Percentiles rank a stretch among this genome's conserved stretches.
Evolutionary conservation across 2,113 vertebrate species (phyloP).

Genomic region (Ochotona curzoniae): DNA sequence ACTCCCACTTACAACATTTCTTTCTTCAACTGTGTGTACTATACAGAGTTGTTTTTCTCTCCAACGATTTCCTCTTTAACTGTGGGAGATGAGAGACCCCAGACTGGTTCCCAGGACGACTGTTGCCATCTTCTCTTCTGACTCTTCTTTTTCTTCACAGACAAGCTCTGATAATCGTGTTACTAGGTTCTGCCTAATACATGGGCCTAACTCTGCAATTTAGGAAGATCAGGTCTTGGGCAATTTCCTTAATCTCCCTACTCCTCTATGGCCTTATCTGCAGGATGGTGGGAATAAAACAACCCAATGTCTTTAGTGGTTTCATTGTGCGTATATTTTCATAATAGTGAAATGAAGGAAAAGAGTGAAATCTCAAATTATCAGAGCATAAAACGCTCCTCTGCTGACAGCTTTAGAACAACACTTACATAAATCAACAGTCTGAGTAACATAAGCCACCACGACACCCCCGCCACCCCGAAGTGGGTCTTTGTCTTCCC

Average conservation of each 20-base stretch:
- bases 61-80: neutral
- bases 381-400: neutral
- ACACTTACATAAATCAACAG: slow-evolving; percentile 12
- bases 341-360: neutral
- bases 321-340: neutral
- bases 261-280: neutral
- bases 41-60: neutral
- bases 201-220: neutral
- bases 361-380: slow-evolving; percentile 9
- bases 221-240: neutral
- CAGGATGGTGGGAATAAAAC: neutral
- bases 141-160: neutral
- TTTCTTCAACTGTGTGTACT: neutral
- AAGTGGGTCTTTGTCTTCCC: neutral
- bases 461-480: neutral
- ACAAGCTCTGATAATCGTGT: neutral
- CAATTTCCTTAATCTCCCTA: neutral
- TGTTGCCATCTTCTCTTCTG: neutral
- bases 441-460: neutral
- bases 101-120: neutral
- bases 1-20: neutral
- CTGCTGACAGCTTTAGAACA: neutral
- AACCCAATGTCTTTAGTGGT: neutral
- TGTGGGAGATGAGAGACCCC: neutral
- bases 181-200: neutral